phyloP scores from a whole-genome alignment of 2,113 vertebrate species.

The Albula goreensis region DNA sequence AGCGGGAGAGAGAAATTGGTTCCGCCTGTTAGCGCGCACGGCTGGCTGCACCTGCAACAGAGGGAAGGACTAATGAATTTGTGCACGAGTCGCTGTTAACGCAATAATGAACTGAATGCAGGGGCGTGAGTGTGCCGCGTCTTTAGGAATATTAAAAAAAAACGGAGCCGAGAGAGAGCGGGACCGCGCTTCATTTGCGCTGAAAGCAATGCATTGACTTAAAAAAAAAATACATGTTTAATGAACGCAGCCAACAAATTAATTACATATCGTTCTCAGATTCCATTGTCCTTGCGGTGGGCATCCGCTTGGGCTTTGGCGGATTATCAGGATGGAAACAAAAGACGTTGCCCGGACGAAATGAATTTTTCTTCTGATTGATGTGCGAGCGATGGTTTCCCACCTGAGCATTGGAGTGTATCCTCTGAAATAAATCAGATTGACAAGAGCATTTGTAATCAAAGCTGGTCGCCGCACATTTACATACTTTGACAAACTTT shows the following conservation, averaged over 20 bases:
- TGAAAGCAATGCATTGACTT: constrained; percentile 20
- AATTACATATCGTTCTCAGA: constrained; percentile 22
- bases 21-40: constrained; percentile 22
- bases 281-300: constrained; percentile 13
- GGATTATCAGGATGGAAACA: neutral
- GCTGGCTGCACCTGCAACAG: constrained; percentile 28
- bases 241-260: constrained; percentile 23
- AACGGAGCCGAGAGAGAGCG: neutral
- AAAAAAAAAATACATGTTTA: constrained; percentile 17
- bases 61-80: constrained; percentile 27
- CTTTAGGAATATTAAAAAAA: neutral
- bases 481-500: neutral
- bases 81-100: constrained; percentile 20
- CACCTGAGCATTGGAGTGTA: neutral
- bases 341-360: neutral
- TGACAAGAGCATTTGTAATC: neutral
- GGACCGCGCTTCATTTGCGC: constrained; percentile 4
- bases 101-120: constrained; percentile 14
- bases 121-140: neutral
- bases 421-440: neutral
- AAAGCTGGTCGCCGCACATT: neutral
- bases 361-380: neutral
- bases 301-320: neutral
- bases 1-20: constrained; percentile 22
- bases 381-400: neutral